phyloP scores from a whole-genome alignment of 1,140 invertebrate genomes.

The Phocides pigmalion region DNA sequence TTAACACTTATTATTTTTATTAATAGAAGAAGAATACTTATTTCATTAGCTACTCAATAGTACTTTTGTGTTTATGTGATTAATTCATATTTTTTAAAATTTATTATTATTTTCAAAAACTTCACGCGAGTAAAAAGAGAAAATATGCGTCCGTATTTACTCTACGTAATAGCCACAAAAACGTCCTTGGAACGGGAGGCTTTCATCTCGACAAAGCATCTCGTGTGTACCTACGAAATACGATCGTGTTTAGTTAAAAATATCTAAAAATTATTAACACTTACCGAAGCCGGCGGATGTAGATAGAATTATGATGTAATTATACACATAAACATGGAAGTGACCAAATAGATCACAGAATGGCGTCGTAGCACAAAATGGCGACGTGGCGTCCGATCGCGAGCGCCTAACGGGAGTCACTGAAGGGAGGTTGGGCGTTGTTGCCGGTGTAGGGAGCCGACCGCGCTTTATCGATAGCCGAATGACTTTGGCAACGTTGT shows the following conservation, averaged over 20 bases:
- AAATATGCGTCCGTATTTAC: slow-evolving; percentile 18
- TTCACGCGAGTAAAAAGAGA: neutral
- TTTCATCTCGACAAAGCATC: slow-evolving; percentile 32
- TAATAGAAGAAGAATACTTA: too few relatives aligned
- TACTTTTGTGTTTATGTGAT: too few relatives aligned
- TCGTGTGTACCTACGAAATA: neutral
- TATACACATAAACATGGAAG: slow-evolving; percentile 54
- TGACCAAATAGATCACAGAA: slow-evolving; percentile 46
- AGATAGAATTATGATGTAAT: neutral
- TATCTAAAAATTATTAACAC: neutral
- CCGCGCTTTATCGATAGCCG: slow-evolving; percentile 43
- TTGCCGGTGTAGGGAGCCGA: slow-evolving; percentile 40
- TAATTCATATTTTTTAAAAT: too few relatives aligned
- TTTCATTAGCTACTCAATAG: too few relatives aligned
- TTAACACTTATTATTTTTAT: too few relatives aligned
- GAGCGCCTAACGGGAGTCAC: slow-evolving; percentile 56
- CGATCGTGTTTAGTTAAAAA: neutral
- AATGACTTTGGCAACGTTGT: neutral
- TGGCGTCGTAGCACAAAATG: slow-evolving; percentile 62
- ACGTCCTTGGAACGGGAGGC: slow-evolving; percentile 49
- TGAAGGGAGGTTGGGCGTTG: slow-evolving; percentile 65
- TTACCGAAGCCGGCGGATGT: slow-evolving; percentile 26
- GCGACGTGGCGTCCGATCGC: slow-evolving; percentile 54
- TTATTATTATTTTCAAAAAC: too few relatives aligned
- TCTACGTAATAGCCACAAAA: slow-evolving; percentile 36